These are phyloP conservation scores for Drosophila mayaguana DNA, from an alignment of 2,888 invertebrate species.

Conservation along the genomic window DNA sequence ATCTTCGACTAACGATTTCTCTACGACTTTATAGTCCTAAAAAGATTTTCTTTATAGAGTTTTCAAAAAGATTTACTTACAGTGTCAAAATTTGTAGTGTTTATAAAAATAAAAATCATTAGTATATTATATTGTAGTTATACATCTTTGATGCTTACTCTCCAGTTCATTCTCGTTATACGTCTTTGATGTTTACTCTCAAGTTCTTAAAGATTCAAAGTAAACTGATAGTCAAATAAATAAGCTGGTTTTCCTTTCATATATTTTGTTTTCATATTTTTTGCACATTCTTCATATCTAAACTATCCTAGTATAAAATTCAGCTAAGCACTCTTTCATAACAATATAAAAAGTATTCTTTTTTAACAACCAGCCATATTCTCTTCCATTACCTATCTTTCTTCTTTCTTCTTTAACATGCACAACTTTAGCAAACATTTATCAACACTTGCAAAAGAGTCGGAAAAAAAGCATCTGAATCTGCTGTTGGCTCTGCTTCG, in stretches of 20 bases:
- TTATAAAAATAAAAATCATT: too few relatives aligned
- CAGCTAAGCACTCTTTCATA: background rate
- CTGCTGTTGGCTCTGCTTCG: slow-evolving; percentile 15
- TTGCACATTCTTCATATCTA: background rate
- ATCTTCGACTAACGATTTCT: too few relatives aligned
- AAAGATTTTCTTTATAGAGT: too few relatives aligned
- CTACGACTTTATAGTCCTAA: too few relatives aligned
- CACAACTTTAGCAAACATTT: slow-evolving; percentile 50
- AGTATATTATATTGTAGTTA: too few relatives aligned
- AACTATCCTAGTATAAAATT: background rate
- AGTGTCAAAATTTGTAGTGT: too few relatives aligned
- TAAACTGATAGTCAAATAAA: background rate
- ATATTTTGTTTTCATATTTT: background rate
- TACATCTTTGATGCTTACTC: too few relatives aligned
- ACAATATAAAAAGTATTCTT: slow-evolving; percentile 5
- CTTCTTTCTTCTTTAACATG: slow-evolving; percentile 6
- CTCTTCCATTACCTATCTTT: background rate
- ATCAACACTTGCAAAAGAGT: slow-evolving; percentile 38
- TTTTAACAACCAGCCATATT: slow-evolving; percentile 6
- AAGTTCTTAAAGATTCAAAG: background rate
- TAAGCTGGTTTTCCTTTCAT: too few relatives aligned
- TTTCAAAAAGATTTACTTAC: too few relatives aligned
- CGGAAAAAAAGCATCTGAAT: slow-evolving; percentile 18
- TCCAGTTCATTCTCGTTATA: too few relatives aligned
- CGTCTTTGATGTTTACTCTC: background rate